Base-by-base conservation (phyloP, 2,113 vertebrate genomes). In the Nerophis ophidion region DNA sequence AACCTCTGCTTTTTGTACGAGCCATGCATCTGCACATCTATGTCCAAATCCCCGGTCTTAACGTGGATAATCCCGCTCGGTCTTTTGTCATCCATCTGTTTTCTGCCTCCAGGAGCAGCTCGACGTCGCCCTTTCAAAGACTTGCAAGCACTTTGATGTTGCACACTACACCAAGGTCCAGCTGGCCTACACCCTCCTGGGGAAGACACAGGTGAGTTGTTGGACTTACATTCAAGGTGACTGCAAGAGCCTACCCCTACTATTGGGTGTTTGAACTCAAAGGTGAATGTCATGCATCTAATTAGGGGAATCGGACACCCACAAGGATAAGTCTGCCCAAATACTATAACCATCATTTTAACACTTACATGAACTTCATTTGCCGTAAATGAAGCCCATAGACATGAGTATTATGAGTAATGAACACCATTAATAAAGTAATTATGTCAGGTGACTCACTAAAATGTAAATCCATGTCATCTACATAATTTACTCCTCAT, bases 111-210 rank as follows among this genome's bases (percentile, higher is more conserved):
- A 99, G 96, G 97, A 99, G 74, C 97, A 98, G 66, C 64, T 99
- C 76, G 96, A 99, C 0, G 95, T 99, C 60, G 97, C 97, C 0
- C 90, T 99, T 68, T 98, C 95, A 10, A 99, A 95, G 90, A 99
- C 98, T 79, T 99, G 97, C 79, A 99, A 99, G 87, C 91, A 98
- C 89, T 99, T 99, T 86, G 97, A 99, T 75, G 84, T 96, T 56
- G 77, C 75, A 55, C 96, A 99, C 88, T 99, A 99, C 77, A 99
- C 94, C 65, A 98, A 96, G 74, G 95, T 98, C 81, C 95, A 99
- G 67, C 92, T 94, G 76, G 96, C 96, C 12, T 99, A 99, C 77
- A 91, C 91, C 14, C 91, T 99, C 52, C 92, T 99, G 75, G 96
- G 95, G 13, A 99, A 99, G 90, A 99, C 96, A 63, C 96, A 99